Evolutionary conservation across 2,113 vertebrate genomes (phyloP).

Genomic region (Perognathus longimembris): DNA sequence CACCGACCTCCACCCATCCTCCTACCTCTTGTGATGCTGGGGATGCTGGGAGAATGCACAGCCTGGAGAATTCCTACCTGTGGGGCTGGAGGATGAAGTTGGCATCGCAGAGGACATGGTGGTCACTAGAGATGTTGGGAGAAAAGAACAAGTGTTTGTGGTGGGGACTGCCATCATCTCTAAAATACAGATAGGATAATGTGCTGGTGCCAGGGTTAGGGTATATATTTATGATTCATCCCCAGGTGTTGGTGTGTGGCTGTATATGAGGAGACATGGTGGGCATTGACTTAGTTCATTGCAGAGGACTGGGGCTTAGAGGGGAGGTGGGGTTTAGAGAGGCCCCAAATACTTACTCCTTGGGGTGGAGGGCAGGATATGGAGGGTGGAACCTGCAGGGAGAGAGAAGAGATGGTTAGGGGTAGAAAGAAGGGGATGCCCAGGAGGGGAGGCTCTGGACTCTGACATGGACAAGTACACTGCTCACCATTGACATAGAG

Average conservation of each 20-base stretch:
- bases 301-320: neutral
- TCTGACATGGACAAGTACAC: neutral
- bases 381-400: conserved; percentile 52
- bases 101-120: conserved; percentile 51
- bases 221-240: no score
- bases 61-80: neutral
- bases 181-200: no score
- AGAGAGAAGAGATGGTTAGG: neutral
- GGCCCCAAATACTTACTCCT: neutral
- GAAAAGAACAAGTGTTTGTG: conserved; percentile 25
- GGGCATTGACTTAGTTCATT: neutral
- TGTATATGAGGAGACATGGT: no score
- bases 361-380: conserved; percentile 1
- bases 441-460: no score
- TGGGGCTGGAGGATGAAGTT: neutral
- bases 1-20: no score
- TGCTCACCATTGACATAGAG: conserved; percentile 40
- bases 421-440: rapidly evolving
- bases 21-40: no score
- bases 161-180: conserved; percentile 23
- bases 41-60: no score
- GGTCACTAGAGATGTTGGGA: conserved; percentile 59
- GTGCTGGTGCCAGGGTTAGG: no score
- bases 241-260: no score
- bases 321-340: neutral